A percentile compares a stretch with the other conserved stretches of the same genome.
These are phyloP conservation scores for Rousettus madagascariensis DNA, from an alignment of 2,797 vertebrate species.

Conservation along the genomic window DNA sequence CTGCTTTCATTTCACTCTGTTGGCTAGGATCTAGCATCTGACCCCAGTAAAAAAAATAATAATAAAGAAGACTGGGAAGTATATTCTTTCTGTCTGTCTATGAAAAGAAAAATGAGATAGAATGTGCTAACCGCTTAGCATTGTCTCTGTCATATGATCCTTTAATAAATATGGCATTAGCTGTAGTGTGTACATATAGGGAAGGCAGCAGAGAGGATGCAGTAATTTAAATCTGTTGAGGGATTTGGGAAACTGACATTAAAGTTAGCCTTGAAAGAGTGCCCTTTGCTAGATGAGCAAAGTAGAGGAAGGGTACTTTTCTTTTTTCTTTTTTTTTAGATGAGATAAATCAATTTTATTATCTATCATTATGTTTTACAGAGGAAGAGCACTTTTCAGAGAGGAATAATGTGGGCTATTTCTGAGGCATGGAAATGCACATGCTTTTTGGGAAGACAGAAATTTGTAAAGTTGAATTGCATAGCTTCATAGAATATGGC, in stretches of 20 bases:
- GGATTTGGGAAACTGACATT: neutral
- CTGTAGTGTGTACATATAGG: accelerated
- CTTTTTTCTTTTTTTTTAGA: no score
- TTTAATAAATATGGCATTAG: neutral
- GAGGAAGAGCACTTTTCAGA: neutral
- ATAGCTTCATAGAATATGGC: neutral
- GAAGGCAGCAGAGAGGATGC: neutral
- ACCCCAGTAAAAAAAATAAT: neutral
- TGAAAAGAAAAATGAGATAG: neutral
- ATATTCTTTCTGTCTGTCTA: neutral
- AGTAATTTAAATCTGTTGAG: neutral
- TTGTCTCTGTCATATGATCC: neutral
- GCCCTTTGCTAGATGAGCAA: neutral
- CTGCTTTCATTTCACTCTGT: neutral
- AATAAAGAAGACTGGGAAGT: neutral
- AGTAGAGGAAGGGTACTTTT: neutral
- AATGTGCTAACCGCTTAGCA: neutral
- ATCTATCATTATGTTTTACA: no score
- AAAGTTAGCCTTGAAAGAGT: neutral
- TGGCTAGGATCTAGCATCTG: neutral
- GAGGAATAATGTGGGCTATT: neutral
- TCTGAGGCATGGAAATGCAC: neutral
- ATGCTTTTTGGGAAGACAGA: neutral
- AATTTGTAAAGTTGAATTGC: neutral
- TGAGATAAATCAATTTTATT: no score